Base-by-base conservation (phyloP, 2,797 vertebrate species). In the Ceryle rudis region DNA sequence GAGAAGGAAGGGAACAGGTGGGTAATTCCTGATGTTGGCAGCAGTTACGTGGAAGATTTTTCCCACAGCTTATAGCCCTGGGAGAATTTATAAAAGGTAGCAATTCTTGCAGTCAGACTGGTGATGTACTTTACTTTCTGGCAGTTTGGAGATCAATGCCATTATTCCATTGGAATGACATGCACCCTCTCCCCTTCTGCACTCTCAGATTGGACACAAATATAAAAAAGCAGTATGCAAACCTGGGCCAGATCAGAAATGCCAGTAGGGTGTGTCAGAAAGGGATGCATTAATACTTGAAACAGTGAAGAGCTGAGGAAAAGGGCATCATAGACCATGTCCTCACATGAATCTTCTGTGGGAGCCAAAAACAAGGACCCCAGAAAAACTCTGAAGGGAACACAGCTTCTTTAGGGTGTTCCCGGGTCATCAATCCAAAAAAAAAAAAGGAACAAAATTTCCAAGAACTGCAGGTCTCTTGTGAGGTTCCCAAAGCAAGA, bases 41-140 rank as follows among this genome's bases (percentile, higher is more conserved):
- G 81, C 16, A 88, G 51, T 66, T 88, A 55, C 65, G 84, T 92
- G 37, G 21, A 93, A 75, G 66, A 81, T 72, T 95, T 86, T 46
- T 90, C 66, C 69, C 83, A 75, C 61, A 90, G 72, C 71, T 82
- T 35, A 61, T n/a, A 74, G 41, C 14, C 75, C 28, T 54, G 37
- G 41, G 54, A 69, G 41, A 86, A 95, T 33, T 33, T 87, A 60
- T 78, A 77, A 83, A 90, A 93, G 65, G 62, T 61, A 31, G 44
- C 14, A 61, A 23, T 12, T 91, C 65, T 52, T 81, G 44, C 65
- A 74, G 54, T 79, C 54, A 51, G 41, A 28, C 26, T 78, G 46
- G 23, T 71, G 28, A 71, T 31, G 31, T 10, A 39, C 33, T 8
- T 14, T 3, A 1, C 41, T 20, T 83, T 91, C 72, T 14, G 3